phyloP scores from a whole-genome alignment of 92 coral and sea anemone genomes.

The Muricea muricata region DNA sequence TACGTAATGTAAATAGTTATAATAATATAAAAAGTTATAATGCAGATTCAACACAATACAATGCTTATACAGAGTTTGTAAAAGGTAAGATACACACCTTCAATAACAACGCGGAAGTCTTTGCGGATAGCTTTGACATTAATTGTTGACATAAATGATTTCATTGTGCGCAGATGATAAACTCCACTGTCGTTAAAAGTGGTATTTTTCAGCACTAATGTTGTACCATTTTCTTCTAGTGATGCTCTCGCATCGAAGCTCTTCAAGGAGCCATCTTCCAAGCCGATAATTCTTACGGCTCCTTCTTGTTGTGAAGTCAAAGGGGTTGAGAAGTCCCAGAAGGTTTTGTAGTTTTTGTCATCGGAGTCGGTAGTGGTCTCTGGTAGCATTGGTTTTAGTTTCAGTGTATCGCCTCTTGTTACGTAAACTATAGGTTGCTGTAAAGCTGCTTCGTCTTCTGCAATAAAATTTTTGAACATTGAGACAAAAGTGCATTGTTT shows the following conservation, averaged over 20 bases:
- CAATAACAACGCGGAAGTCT: slow-evolving; percentile 10
- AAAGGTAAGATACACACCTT: not conserved
- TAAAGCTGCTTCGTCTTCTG: not conserved
- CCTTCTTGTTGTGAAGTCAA: not conserved
- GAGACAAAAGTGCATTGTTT: not conserved
- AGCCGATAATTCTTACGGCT: not conserved
- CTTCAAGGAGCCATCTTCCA: not conserved
- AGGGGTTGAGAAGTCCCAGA: slow-evolving; percentile 33
- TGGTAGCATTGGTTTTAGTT: not conserved
- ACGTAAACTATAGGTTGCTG: not conserved
- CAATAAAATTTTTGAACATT: not conserved
- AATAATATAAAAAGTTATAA: too few species aligned
- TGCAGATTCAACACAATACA: not conserved
- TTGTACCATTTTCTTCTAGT: not conserved
- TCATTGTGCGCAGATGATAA: not conserved
- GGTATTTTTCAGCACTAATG: not conserved
- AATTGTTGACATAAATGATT: not conserved
- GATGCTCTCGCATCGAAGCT: not conserved
- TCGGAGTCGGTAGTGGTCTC: not conserved
- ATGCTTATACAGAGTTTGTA: too few species aligned
- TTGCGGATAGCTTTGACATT: not conserved
- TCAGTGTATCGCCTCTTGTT: slow-evolving; percentile 7
- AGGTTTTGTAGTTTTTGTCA: not conserved
- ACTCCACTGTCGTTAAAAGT: slow-evolving; percentile 3
- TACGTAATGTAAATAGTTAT: too few species aligned